Evolutionary conservation across 2,888 invertebrate genomes (phyloP), one percentile per base, ranked within the genome.

Genomic region (Ellobium chinense): DNA sequence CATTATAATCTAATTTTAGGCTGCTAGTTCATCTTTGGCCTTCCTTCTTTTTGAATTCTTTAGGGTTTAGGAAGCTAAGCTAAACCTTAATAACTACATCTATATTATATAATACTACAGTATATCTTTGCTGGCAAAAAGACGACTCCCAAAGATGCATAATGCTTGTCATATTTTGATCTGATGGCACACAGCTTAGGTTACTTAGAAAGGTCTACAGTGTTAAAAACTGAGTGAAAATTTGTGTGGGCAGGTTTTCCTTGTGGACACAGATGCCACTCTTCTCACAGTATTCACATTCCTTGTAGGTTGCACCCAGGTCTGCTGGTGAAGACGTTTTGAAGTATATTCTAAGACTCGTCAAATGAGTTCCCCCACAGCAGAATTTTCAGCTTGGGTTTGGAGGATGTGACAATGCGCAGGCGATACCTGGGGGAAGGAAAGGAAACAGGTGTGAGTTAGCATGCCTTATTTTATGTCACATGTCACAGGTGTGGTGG

Each of bases 311-410:
- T 58, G 58, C 5, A n/a, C 21, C 31, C 29, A 18, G 9, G 21
- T 27, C 9, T 54, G 27, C 27, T 7, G 34, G 21, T 29, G 72
- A 72, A 72, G 56, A 58, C 72, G 37, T 18, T 31, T 21, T 34
- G 34, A 72, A 58, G 36, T 4, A 14, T 4, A 24, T 0, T 74
- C 36, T 65, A 76, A 56, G 69, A 82, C 58, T 90, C 91, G 31
- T 91, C 90, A 81, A 92, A 88, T 7, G 89, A 84, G 77, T 92
- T 92, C 74, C 92, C 92, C 92, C 92, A 92, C 7, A 92, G 86
- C 46, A 92, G 85, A 18, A 92, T 87, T 81, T 90, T 92, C 36
- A 92, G 87, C 83, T 91, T 90, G 21, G 91, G 91, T 82, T 91
- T 91, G 37, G 91, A 90, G 75, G 90, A 90, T 58, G 89, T 89